Percentiles rank a stretch among this genome's conserved stretches.
Evolutionary conservation across 2,113 vertebrate species (phyloP).

Genomic region (Nesogale talazaci): DNA sequence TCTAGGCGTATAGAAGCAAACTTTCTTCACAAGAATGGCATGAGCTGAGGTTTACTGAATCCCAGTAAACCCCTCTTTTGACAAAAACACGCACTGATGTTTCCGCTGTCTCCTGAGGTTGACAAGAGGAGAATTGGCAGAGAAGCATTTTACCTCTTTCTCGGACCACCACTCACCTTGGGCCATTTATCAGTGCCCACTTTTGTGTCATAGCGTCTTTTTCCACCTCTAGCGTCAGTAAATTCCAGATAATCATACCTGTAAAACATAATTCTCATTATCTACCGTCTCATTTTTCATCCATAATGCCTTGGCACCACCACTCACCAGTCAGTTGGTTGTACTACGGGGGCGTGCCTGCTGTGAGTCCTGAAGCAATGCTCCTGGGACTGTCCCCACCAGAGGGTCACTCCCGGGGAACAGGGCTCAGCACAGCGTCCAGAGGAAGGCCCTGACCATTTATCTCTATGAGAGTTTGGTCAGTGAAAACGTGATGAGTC

Average conservation of each 20-base stretch:
- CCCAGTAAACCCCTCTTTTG: not conserved
- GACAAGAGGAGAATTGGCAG: not conserved
- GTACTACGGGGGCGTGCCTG: not conserved
- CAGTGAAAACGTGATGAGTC: not conserved
- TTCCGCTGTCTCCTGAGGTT: not conserved
- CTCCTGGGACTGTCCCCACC: not conserved
- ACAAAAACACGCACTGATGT: not conserved
- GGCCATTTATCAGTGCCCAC: conserved; percentile 98
- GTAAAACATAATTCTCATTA: conserved; percentile 77
- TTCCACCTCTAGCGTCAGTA: conserved; percentile 96
- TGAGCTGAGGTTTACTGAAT: not conserved
- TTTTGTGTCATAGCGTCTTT: conserved; percentile 97
- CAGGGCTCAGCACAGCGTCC: not conserved
- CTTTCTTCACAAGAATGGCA: not conserved
- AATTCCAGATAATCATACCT: conserved; percentile 99
- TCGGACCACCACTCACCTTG: conserved; percentile 89
- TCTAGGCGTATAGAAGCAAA: not conserved
- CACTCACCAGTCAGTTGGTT: not conserved
- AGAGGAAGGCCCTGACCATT: not conserved
- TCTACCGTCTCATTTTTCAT: conserved; percentile 43
- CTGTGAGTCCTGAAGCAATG: not conserved
- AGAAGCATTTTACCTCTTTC: not conserved
- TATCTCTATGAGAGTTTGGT: not conserved
- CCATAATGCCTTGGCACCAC: not conserved
- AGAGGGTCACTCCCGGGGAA: not conserved